phyloP scores from a whole-genome alignment of 2,888 invertebrate genomes.

The Xanthia icteritia region DNA sequence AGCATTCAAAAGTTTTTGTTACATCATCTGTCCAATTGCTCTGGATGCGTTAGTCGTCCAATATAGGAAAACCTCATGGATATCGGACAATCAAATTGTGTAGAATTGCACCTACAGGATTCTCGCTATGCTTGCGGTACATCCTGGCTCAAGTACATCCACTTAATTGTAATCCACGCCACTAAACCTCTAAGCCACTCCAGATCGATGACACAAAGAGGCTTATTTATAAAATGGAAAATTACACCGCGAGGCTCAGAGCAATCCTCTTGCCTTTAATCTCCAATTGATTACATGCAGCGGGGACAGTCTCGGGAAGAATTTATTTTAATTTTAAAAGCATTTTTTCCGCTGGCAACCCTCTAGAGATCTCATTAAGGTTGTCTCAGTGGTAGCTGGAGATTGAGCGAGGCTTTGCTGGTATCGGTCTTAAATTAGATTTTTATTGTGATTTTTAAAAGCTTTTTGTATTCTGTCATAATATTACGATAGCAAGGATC shows the following conservation, averaged over 20 bases:
- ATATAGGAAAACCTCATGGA: background rate
- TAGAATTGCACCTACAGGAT: background rate
- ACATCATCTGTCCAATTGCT: background rate
- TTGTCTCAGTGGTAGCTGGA: constrained; percentile 59
- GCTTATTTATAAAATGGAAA: constrained; percentile 73
- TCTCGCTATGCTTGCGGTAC: background rate
- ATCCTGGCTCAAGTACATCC: constrained; percentile 10
- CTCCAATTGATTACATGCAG: constrained; percentile 81
- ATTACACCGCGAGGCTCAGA: constrained; percentile 66
- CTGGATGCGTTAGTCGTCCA: no score
- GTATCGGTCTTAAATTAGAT: constrained; percentile 62
- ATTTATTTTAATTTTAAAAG: constrained; percentile 83
- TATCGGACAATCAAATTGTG: background rate
- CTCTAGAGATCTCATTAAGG: constrained; percentile 82
- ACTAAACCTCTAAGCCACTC: constrained; percentile 49
- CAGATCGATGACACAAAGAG: constrained; percentile 62
- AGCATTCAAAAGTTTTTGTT: background rate
- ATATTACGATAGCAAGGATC: constrained; percentile 2
- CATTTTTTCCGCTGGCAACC: constrained; percentile 76
- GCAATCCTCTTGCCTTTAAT: constrained; percentile 81
- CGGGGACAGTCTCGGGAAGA: constrained; percentile 68
- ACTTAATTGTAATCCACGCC: constrained; percentile 50
- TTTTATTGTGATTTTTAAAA: constrained; percentile 62
- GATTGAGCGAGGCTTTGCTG: constrained; percentile 55
- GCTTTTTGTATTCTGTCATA: constrained; percentile 32